phyloP scores from a whole-genome alignment of 2,888 invertebrate genomes.

The Stenichneumon culpator region DNA sequence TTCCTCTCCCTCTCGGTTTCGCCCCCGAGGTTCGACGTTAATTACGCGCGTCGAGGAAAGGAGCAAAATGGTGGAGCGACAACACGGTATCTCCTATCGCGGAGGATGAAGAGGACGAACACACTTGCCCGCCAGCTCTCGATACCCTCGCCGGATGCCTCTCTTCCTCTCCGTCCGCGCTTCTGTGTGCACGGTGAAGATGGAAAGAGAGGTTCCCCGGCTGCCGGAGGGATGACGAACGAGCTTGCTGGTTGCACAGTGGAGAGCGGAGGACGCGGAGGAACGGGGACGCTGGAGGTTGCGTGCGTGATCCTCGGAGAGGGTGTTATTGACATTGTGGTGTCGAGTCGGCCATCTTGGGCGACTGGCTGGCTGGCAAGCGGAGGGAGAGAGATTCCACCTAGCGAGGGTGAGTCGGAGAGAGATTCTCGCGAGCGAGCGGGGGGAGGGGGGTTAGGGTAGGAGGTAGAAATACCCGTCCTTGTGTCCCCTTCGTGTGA shows the following conservation, averaged over 20 bases:
- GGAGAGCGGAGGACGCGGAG: conserved; percentile 43
- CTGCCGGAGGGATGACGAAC: conserved; percentile 44
- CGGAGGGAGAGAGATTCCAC: conserved; percentile 21
- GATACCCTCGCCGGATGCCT: conserved; percentile 37
- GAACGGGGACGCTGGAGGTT: conserved; percentile 59
- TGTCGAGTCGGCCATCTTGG: conserved; percentile 85
- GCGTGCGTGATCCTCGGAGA: conserved; percentile 72
- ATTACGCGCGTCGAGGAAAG: conserved; percentile 71
- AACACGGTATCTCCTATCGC: conserved; percentile 32
- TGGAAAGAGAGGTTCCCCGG: conserved; percentile 28
- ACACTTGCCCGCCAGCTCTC: conserved; percentile 32
- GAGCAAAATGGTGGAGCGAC: conserved; percentile 68
- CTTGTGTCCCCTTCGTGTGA: conserved; percentile 83
- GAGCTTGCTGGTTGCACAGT: conserved; percentile 35
- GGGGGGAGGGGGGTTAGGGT: conserved; percentile 24
- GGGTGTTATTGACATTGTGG: conserved; percentile 85
- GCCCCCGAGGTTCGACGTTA: conserved; percentile 68
- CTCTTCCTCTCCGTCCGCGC: not conserved
- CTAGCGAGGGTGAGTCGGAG: conserved; percentile 5
- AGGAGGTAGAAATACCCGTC: conserved; percentile 70
- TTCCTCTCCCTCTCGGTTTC: conserved; percentile 22
- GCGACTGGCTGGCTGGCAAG: conserved; percentile 62
- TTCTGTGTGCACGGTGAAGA: conserved; percentile 22
- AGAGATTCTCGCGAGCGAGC: conserved; percentile 19
- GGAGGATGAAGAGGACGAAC: conserved; percentile 40